Conservation (phyloP, 2,797 vertebrate species). For the Danio aesculapii region DNA sequence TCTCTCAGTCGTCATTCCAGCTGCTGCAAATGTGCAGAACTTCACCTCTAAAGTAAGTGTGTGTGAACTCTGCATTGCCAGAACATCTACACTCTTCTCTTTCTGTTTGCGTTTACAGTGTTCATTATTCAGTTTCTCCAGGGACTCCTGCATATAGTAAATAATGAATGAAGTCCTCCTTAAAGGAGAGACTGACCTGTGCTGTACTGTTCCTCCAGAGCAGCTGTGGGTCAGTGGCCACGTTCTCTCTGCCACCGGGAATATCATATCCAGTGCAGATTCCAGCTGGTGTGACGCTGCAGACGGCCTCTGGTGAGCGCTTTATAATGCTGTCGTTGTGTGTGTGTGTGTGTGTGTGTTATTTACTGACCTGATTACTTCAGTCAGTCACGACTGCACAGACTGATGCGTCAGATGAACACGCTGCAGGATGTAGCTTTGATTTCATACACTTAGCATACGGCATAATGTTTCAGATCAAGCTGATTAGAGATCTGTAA, state of each 20-base stretch:
- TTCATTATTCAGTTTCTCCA: no score
- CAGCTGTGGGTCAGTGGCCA: slow-evolving; percentile 72
- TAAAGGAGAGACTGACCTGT: no score
- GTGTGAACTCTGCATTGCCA: not conserved
- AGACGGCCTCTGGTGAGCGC: slow-evolving; percentile 87
- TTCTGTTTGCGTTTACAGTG: no score
- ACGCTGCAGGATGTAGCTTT: no score
- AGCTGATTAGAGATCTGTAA: no score
- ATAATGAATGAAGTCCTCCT: not conserved
- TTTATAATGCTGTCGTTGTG: not conserved
- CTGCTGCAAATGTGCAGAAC: slow-evolving; percentile 78
- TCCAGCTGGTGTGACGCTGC: slow-evolving; percentile 91
- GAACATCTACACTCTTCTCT: no score
- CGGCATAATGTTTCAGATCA: no score
- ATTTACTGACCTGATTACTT: no score
- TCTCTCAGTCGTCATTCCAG: slow-evolving; percentile 79
- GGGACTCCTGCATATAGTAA: no score
- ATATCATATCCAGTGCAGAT: slow-evolving; percentile 90
- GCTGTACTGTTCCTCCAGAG: slow-evolving; percentile 72
- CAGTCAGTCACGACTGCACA: no score
- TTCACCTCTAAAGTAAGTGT: slow-evolving; percentile 84
- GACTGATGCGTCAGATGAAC: no score
- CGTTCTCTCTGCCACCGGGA: slow-evolving; percentile 85
- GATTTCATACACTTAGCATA: no score
- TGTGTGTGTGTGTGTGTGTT: not conserved